Evolutionary conservation across 2,797 vertebrate species (phyloP), one percentile per base, ranked within the genome.

Genomic region (Muscicapa striata): DNA sequence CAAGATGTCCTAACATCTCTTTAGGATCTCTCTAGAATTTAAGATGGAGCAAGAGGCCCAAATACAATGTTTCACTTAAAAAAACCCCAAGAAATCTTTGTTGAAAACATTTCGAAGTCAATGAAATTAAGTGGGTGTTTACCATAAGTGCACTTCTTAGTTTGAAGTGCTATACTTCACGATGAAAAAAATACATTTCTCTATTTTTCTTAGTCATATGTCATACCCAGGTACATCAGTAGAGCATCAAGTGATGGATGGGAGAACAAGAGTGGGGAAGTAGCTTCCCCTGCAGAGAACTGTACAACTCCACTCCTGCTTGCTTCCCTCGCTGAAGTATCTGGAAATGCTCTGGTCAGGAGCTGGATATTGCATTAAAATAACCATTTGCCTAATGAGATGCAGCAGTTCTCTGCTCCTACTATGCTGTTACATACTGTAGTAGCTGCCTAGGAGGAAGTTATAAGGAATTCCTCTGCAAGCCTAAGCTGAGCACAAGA

Each of bases 341-440:
- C 87, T 96, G 95, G 87, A 93, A 93, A 40, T 55, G 43, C 46
- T 91, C 83, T 62, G 55, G 34, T 81, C 84, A 81, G 46, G 67
- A 89, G 82, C 48, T 89, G 87, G 34, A 69, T 46, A 61, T 52
- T 76, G 45, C 59, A 78, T 59, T 90, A 84, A 91, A 95, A 86
- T n/a, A 86, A 54, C n/a, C 3, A 82, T 67, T 59, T 61, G 19
- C 62, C 45, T 94, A 84, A 94, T 90, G 23, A 90, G 26, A 63
- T 54, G 73, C 91, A 93, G 76, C 49, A 95, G 67, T 88, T 93
- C 41, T 94, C 77, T 85, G 79, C 66, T 84, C 83, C 68, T 66
- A 41, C 62, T 30, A 75, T 72, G 72, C 85, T 93, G 41, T 83
- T 95, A 89, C 58, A 78, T n/a, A 51, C 38, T 82, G 16, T 15